Conservation (phyloP, 2,888 invertebrate genomes). For the Patella ulyssiponensis region DNA sequence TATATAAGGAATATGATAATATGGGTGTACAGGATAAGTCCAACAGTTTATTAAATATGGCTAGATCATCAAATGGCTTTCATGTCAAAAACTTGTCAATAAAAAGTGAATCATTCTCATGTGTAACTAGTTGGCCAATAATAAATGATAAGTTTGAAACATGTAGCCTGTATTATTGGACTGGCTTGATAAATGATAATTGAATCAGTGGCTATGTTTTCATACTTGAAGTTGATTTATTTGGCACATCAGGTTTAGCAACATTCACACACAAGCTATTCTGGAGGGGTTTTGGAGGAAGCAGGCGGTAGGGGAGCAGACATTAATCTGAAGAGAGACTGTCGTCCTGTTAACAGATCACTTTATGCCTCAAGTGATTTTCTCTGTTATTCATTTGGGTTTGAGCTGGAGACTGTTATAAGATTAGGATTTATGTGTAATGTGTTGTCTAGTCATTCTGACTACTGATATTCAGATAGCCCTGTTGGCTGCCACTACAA, state of each 20-base stretch:
- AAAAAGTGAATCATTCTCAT: too few species aligned
- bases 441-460: constrained; percentile 4
- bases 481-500: constrained; percentile 6
- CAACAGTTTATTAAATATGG: too few species aligned
- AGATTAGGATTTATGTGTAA: constrained; percentile 11
- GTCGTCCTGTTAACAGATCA: not conserved
- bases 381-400: constrained; percentile 7
- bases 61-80: too few species aligned
- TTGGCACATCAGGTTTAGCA: constrained; percentile 7
- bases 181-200: constrained; percentile 3
- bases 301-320: not conserved
- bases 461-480: constrained; percentile 4
- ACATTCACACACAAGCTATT: constrained; percentile 6
- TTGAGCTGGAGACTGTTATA: not conserved
- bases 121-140: too few species aligned
- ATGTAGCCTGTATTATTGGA: too few species aligned
- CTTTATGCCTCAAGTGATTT: not conserved
- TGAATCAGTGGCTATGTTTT: not conserved
- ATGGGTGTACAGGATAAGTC: too few species aligned
- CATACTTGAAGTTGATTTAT: constrained; percentile 5
- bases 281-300: not conserved
- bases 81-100: too few species aligned
- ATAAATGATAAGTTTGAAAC: too few species aligned
- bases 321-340: not conserved
- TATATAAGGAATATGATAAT: too few species aligned